These are phyloP conservation scores for Pseudomyrmex gracilis DNA, from an alignment of 1,140 invertebrate species.

Conservation along the genomic window DNA sequence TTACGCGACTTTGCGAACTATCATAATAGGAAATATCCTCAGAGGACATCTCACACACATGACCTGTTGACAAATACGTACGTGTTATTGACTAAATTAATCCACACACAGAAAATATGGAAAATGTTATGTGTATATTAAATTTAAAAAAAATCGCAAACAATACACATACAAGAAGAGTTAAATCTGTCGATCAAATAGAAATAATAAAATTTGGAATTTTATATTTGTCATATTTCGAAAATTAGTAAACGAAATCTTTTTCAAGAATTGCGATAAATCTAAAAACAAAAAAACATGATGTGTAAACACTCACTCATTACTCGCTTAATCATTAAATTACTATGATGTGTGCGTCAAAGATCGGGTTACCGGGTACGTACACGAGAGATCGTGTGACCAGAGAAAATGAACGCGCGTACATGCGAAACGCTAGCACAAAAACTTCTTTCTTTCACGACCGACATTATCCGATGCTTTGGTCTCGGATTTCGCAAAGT, in stretches of 20 bases:
- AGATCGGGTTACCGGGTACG: neutral
- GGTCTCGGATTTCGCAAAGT: slow-evolving; percentile 58
- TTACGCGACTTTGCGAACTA: slow-evolving; percentile 6
- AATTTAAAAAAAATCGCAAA: no score
- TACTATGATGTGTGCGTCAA: neutral
- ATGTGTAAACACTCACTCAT: no score
- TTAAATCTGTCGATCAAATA: no score
- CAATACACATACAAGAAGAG: no score
- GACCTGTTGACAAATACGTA: neutral
- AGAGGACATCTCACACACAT: neutral
- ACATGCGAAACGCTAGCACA: slow-evolving; percentile 5
- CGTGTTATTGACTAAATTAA: slow-evolving; percentile 10
- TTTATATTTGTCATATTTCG: no score
- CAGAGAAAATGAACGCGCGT: neutral
- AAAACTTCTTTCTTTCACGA: slow-evolving; percentile 59
- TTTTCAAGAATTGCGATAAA: no score
- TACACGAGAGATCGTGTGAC: slow-evolving; percentile 3
- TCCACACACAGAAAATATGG: neutral
- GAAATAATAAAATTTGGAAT: no score
- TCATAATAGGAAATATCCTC: neutral
- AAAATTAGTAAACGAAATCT: no score
- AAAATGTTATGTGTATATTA: no score
- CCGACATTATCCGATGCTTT: slow-evolving; percentile 45
- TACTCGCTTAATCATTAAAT: no score
- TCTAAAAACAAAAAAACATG: no score